Conservation (phyloP, 2,888 invertebrate genomes). For the Cheilosia grossa region DNA sequence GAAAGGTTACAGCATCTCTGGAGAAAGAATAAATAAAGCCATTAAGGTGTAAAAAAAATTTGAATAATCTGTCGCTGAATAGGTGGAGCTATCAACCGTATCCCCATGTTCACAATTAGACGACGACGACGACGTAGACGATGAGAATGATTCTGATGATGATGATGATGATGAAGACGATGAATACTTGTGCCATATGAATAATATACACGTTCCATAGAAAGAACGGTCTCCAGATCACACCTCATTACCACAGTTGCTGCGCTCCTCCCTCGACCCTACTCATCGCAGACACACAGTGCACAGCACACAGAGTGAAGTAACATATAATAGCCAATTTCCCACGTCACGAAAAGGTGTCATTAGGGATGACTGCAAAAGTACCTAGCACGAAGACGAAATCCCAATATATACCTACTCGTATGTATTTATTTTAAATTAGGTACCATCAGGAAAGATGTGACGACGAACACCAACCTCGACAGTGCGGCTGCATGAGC, state of each 20-base stretch:
- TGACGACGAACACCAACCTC: constrained; percentile 46
- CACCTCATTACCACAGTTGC: constrained; percentile 72
- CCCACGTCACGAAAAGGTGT: constrained; percentile 74
- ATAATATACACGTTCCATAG: constrained; percentile 57
- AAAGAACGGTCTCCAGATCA: constrained; percentile 63
- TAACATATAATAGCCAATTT: constrained; percentile 75
- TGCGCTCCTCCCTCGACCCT: constrained; percentile 48
- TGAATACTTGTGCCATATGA: constrained; percentile 51
- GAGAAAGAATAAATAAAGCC: constrained; percentile 69
- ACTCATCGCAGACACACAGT: neutral
- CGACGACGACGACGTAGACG: constrained; percentile 21
- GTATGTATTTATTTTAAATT: constrained; percentile 58
- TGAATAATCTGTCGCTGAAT: constrained; percentile 70
- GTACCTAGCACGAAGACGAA: constrained; percentile 25
- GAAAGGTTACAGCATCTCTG: constrained; percentile 47
- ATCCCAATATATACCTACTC: constrained; percentile 21
- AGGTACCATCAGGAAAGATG: constrained; percentile 49
- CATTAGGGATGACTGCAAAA: constrained; percentile 73
- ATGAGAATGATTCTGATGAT: constrained; percentile 5
- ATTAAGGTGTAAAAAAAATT: constrained; percentile 72
- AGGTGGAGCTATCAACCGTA: constrained; percentile 63
- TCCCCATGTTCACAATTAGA: constrained; percentile 70
- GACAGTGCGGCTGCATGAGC: constrained; percentile 28
- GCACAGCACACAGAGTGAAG: constrained; percentile 27
- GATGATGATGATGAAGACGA: constrained; percentile 10